phyloP scores from a whole-genome alignment of 1,140 invertebrate genomes.

The Rhagoletis zephyria region DNA sequence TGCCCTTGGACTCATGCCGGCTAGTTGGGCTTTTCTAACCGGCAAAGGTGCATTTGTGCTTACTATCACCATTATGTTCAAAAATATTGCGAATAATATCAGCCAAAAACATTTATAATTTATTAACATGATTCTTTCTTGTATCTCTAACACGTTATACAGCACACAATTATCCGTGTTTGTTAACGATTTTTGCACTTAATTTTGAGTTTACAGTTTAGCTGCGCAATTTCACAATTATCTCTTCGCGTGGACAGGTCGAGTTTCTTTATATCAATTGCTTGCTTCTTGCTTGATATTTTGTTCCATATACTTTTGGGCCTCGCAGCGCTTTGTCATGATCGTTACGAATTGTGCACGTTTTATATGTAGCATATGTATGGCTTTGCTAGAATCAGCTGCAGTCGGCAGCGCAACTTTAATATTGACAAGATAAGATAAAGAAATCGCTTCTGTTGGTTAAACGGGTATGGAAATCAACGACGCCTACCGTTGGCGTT shows the following conservation, averaged over 20 bases:
- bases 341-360: not conserved
- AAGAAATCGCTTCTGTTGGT: not conserved
- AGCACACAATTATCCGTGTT: constrained; percentile 30
- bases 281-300: not conserved
- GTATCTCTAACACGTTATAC: constrained; percentile 9
- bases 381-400: not conserved
- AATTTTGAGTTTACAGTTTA: not conserved
- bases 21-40: constrained; percentile 53
- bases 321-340: not conserved
- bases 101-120: constrained; percentile 34
- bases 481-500: not conserved
- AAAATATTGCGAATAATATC: constrained; percentile 49
- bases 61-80: constrained; percentile 65
- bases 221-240: constrained; percentile 43
- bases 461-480: not conserved
- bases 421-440: constrained; percentile 17
- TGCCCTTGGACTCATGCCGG: constrained; percentile 50
- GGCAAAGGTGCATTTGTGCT: constrained; percentile 61
- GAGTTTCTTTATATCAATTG: not conserved
- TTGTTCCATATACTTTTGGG: not conserved
- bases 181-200: not conserved
- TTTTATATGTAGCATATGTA: not conserved
- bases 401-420: not conserved
- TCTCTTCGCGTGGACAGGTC: not conserved
- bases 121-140: constrained; percentile 44